Percentiles rank a stretch among this genome's conserved stretches.
These are phyloP conservation scores for Eupristina koningsbergeri DNA, from an alignment of 1,140 invertebrate genomes.

Conservation along the genomic window DNA sequence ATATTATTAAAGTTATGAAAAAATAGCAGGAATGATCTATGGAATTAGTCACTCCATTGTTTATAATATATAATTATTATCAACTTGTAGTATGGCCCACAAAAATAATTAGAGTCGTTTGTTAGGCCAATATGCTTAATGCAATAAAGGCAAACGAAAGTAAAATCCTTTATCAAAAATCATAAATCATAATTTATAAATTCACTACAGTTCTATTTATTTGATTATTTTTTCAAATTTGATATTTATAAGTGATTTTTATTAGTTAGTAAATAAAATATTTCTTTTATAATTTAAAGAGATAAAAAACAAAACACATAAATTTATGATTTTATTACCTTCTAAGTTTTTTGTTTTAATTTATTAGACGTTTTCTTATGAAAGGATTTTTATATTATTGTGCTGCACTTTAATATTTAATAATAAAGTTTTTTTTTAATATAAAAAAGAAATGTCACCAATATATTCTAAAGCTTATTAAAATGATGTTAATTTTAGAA, in stretches of 20 bases:
- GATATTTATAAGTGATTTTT: slow-evolving; percentile 21
- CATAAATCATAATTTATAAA: too few species aligned
- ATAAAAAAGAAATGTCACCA: slow-evolving; percentile 28
- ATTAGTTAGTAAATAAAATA: too few species aligned
- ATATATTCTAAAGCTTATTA: slow-evolving; percentile 37
- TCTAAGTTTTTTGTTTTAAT: slow-evolving; percentile 17
- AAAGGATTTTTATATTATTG: slow-evolving; percentile 51
- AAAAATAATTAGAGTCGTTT: slow-evolving; percentile 49
- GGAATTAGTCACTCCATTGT: slow-evolving; percentile 49
- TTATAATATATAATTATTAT: slow-evolving; percentile 52
- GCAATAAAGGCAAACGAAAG: slow-evolving; percentile 46
- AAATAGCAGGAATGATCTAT: slow-evolving; percentile 40
- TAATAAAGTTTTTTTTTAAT: slow-evolving; percentile 36
- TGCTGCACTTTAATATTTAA: slow-evolving; percentile 41
- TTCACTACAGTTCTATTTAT: slow-evolving; percentile 12
- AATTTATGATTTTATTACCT: slow-evolving; percentile 29
- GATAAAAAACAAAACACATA: slow-evolving; percentile 2
- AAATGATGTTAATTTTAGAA: slow-evolving; percentile 36
- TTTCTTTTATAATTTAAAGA: slow-evolving; percentile 18
- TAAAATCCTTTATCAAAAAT: slow-evolving; percentile 53
- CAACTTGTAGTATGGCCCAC: slow-evolving; percentile 50
- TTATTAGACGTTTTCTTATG: slow-evolving; percentile 27
- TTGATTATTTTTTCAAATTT: not conserved
- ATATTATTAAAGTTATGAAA: slow-evolving; percentile 48
- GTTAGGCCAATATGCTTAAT: slow-evolving; percentile 51